Percentiles rank a stretch among this genome's conserved stretches.
Conservation (phyloP, 1,140 invertebrate genomes). For the Drosophila gunungcola region DNA sequence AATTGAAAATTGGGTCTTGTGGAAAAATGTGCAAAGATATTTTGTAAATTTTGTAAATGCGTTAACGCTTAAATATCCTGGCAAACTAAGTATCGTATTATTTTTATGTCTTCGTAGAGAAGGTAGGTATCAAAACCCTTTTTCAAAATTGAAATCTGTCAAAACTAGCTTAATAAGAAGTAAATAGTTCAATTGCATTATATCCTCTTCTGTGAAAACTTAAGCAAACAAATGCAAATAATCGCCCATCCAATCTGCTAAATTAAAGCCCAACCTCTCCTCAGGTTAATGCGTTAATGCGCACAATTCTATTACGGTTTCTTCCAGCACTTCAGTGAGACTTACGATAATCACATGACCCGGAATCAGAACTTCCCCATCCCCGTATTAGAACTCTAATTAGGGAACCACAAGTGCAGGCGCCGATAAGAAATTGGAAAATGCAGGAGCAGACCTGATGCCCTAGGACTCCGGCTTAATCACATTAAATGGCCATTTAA, state of each 20-base stretch:
- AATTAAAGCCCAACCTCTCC: not conserved
- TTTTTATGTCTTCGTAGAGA: too few species aligned
- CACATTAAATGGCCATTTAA: slow-evolving; percentile 72
- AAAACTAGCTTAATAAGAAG: too few species aligned
- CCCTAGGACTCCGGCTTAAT: slow-evolving; percentile 58
- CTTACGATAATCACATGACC: slow-evolving; percentile 34
- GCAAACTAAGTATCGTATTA: too few species aligned
- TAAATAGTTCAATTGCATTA: not conserved
- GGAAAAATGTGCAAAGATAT: too few species aligned
- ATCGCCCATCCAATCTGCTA: not conserved
- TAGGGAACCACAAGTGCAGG: slow-evolving; percentile 45
- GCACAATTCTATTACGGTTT: slow-evolving; percentile 41
- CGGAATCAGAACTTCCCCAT: not conserved
- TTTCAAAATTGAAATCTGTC: too few species aligned
- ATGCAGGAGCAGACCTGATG: slow-evolving; percentile 19
- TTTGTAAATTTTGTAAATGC: too few species aligned
- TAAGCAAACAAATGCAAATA: too few species aligned
- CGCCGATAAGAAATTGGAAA: slow-evolving; percentile 47
- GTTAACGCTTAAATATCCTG: too few species aligned
- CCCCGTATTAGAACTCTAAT: slow-evolving; percentile 15
- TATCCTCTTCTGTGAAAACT: not conserved
- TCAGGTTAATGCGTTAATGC: slow-evolving; percentile 26
- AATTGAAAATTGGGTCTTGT: too few species aligned
- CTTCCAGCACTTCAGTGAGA: slow-evolving; percentile 1
- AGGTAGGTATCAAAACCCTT: too few species aligned